phyloP scores from a whole-genome alignment of 2,888 invertebrate genomes.

The Cyaniris semiargus region DNA sequence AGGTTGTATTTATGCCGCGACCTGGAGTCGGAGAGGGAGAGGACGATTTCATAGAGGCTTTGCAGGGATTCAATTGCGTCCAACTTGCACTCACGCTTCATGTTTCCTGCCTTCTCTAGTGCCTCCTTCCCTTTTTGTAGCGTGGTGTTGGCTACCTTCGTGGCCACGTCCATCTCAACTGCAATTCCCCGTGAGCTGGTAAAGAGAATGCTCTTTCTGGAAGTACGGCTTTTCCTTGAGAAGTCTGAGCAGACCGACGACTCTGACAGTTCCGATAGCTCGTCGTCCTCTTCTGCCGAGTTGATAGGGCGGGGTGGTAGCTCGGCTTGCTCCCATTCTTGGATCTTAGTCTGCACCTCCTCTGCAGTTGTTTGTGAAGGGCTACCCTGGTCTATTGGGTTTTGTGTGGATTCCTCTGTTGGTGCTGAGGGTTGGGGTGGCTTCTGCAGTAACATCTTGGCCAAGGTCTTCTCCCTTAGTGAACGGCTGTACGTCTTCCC shows the following conservation, averaged over 20 bases:
- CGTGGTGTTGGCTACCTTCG: conserved; percentile 37
- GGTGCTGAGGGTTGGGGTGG: background rate
- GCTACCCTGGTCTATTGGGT: background rate
- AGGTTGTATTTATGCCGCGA: conserved; percentile 38
- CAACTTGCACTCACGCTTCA: conserved; percentile 38
- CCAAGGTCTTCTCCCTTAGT: background rate
- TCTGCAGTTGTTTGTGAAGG: too few species aligned
- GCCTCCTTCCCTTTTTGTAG: conserved; percentile 39
- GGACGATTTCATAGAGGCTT: conserved; percentile 18
- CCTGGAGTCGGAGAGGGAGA: conserved; percentile 40
- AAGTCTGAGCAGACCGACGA: background rate
- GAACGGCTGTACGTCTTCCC: background rate
- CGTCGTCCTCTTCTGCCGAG: background rate
- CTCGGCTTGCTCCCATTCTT: background rate
- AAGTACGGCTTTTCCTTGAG: background rate
- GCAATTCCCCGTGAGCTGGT: conserved; percentile 26
- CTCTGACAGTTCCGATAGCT: background rate
- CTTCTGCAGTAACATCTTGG: background rate
- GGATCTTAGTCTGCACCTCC: background rate
- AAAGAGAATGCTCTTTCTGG: background rate
- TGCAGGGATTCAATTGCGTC: too few species aligned
- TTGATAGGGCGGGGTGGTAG: background rate
- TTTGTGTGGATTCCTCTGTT: background rate
- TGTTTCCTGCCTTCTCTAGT: conserved; percentile 40
- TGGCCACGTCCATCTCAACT: conserved; percentile 41